A percentile compares a stretch with the other conserved stretches of the same genome.
These are phyloP conservation scores for Caretta caretta DNA, from an alignment of 2,113 vertebrate species.

Conservation along the genomic window DNA sequence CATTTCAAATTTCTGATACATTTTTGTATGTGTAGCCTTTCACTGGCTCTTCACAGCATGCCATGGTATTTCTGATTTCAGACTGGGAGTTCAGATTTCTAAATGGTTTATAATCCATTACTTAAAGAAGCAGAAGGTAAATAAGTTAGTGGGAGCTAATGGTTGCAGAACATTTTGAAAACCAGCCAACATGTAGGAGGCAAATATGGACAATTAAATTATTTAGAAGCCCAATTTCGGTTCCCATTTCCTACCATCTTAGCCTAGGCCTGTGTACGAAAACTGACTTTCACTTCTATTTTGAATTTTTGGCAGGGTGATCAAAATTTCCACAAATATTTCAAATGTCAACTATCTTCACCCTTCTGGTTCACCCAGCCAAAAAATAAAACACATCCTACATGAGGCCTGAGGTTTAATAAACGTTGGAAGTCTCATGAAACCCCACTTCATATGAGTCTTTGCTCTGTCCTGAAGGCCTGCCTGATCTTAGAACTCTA, in stretches of 20 bases:
- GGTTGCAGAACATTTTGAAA: background rate
- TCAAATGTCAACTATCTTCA: background rate
- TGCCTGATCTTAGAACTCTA: background rate
- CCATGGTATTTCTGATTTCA: background rate
- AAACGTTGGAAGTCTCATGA: background rate
- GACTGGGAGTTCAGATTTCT: background rate
- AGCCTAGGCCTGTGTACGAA: background rate
- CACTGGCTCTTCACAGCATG: background rate
- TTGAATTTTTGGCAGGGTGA: background rate
- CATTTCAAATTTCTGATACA: background rate
- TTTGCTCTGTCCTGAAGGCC: background rate
- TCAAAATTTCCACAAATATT: background rate
- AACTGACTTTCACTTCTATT: background rate
- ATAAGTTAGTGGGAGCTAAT: background rate
- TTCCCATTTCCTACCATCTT: background rate
- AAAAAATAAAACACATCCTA: background rate
- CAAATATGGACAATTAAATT: rapidly evolving
- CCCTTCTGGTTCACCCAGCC: background rate
- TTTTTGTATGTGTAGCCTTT: rapidly evolving
- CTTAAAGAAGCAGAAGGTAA: background rate
- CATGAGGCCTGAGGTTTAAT: background rate
- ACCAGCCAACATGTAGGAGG: background rate
- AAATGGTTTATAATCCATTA: background rate
- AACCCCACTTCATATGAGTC: background rate
- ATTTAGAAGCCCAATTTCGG: background rate